Evolutionary conservation across 2,113 vertebrate species (phyloP), one percentile per base, ranked within the genome.

Genomic region (Zosterops hypoxanthus): DNA sequence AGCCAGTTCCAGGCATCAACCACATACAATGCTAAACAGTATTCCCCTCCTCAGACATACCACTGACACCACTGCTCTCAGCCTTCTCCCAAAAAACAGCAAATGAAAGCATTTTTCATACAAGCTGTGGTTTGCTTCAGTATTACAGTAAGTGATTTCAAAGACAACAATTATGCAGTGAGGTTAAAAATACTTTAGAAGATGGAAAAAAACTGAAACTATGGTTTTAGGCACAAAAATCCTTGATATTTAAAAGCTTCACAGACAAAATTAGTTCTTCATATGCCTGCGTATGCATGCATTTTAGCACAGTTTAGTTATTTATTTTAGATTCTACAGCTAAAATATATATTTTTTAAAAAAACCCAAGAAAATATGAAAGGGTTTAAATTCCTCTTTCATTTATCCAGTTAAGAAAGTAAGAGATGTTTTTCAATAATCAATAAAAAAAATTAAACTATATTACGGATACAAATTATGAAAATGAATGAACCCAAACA

Each of bases 141-240:
- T 50, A 71, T 70, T 92, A 91, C 85, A 76, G 41, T 39, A 87
- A 82, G 73, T 65, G 70, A 79, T 69, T 94, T 90, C 66, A 94
- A 87, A 93, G 71, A 87, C 70, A 89, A 87, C 56, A 76, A 79
- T 93, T 94, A 93, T 6, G 61, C 73, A 90, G 47, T 21, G 36
- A 96, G 46, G 84, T 93, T 95, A 93, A 95, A 97, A 97, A 96
- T 85, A 96, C 52, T 92, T 81, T 15, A 75, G 73, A 50, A 91
- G 53, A 90, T n/a, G 57, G 56, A 82, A 95, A 92, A 89, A 94
- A 75, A 2, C 11, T 63, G 81, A 60, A 95, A 71, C 76, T 81
- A 46, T 36, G 22, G 44, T 85, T 97, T 97, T 75, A 94, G 75
- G 82, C 65, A 90, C 17, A 94, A 90, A 96, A 94, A 56, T 63